phyloP scores from a whole-genome alignment of 2,888 invertebrate genomes.

The Rhogogaster chlorosoma region DNA sequence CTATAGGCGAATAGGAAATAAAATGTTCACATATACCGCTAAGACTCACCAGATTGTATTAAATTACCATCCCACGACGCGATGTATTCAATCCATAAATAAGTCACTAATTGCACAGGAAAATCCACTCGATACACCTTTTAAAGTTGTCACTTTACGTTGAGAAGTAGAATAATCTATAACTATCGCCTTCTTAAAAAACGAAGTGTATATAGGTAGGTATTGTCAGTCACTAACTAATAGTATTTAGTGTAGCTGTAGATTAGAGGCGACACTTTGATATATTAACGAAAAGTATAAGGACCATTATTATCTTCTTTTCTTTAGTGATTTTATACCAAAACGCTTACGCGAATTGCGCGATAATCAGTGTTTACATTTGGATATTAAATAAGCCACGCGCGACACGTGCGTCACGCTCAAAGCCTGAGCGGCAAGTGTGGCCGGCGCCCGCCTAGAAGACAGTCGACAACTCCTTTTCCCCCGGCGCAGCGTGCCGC shows the following conservation, averaged over 20 bases:
- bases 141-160: not conserved
- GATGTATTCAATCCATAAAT: slow-evolving; percentile 42
- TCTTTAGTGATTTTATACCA: not conserved
- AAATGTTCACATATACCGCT: not conserved
- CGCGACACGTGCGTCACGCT: slow-evolving; percentile 42
- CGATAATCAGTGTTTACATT: slow-evolving; percentile 39
- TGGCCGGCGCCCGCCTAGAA: slow-evolving; percentile 40
- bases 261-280: not conserved
- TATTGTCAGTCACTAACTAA: slow-evolving; percentile 1
- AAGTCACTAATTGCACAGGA: slow-evolving; percentile 29
- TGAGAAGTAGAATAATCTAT: not conserved
- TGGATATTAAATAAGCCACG: slow-evolving; percentile 3
- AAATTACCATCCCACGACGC: slow-evolving; percentile 13
- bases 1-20: not conserved
- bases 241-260: not conserved
- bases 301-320: not conserved
- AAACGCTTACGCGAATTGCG: slow-evolving; percentile 21
- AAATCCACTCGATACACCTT: slow-evolving; percentile 15
- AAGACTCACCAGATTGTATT: slow-evolving; percentile 21
- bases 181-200: not conserved
- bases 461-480: slow-evolving; percentile 42
- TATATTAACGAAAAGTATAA: not conserved
- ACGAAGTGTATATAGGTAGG: not conserved
- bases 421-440: slow-evolving; percentile 49
- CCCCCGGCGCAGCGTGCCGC: slow-evolving; percentile 17